Conservation (phyloP, 2,113 vertebrate species). For the Chlamydotis undulata region DNA sequence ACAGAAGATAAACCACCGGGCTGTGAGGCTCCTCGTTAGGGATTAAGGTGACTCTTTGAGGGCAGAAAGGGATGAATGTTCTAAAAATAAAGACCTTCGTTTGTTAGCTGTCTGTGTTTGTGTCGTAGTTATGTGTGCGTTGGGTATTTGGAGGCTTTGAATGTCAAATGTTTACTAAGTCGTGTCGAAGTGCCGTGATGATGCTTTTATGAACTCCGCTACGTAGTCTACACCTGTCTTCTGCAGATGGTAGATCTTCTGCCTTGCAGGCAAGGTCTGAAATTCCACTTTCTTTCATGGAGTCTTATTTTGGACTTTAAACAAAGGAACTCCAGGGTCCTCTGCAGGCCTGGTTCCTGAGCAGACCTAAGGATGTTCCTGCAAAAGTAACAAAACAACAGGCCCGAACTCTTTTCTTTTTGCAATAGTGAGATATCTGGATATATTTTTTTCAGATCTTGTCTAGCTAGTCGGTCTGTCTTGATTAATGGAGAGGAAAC, state of each 20-base stretch:
- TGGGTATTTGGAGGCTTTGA: constrained; percentile 32
- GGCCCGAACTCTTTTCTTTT: not conserved
- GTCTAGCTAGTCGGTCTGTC: not conserved
- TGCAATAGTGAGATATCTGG: not conserved
- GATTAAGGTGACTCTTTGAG: not conserved
- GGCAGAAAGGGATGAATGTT: not conserved
- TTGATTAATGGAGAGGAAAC: not conserved
- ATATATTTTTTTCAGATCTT: not conserved
- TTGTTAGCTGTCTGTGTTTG: not conserved
- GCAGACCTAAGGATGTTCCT: not conserved
- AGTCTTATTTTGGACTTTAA: not conserved
- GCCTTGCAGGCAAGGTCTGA: not conserved
- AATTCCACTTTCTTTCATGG: not conserved
- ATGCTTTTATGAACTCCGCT: not conserved
- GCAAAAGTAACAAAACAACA: not conserved
- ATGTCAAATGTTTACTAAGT: constrained; percentile 45
- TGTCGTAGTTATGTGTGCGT: not conserved
- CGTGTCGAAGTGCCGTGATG: not conserved
- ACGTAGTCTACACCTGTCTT: not conserved
- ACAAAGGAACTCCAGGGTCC: not conserved
- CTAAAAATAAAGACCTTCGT: not conserved
- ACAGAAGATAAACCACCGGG: not conserved
- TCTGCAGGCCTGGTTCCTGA: not conserved
- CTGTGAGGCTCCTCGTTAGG: not conserved
- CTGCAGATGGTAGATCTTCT: not conserved